Base-by-base conservation (phyloP, 2,888 invertebrate genomes). In the Drosophila lutescens region DNA sequence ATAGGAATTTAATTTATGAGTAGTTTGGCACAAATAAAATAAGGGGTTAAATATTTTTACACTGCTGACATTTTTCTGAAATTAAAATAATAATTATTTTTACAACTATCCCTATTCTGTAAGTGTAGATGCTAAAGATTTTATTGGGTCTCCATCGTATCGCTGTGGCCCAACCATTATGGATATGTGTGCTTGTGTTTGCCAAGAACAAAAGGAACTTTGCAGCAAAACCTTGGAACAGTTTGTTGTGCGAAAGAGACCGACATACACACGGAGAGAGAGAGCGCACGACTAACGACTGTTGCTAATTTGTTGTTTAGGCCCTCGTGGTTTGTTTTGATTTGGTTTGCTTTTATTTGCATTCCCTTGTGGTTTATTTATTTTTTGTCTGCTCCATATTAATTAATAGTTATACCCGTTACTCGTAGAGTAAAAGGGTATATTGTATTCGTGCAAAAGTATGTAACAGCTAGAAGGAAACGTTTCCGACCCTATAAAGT, bases 271-370 rank as follows among this genome's bases (percentile, higher is more conserved):
- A 26, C 4, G 30, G 13, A 40, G 51, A 59, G 46, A 58, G 23
- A 41, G 56, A 63, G 23, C 5, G n/a, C n/a, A 10, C 17, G 23
- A 53, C 43, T 43, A 62, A 72, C 62, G 73, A 77, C 72, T 82
- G 71, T 86, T 87, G 76, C 86, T 83, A 82, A 82, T 87, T 85
- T 87, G 83, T 85, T 85, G 76, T 66, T 81, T 70, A 68, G 74
- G 58, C 50, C 69, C 49, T 41, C 23, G 15, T 47, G 57, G 41
- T 50, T 68, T 53, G 26, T 47, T 60, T 59, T 44, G 54, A 51
- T 44, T 67, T 60, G 30, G 46, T 78, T 72, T 73, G 44, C 40
- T 56, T 81, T 72, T 65, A 67, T 77, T 56, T 69, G 44, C 40
- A 20, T 67, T 54, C 49, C 40, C 56, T 43, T 60, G 43, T 43